Base-by-base conservation (phyloP, 35 echinoderm and acorn worm genomes). In the Chiridota heheva region DNA sequence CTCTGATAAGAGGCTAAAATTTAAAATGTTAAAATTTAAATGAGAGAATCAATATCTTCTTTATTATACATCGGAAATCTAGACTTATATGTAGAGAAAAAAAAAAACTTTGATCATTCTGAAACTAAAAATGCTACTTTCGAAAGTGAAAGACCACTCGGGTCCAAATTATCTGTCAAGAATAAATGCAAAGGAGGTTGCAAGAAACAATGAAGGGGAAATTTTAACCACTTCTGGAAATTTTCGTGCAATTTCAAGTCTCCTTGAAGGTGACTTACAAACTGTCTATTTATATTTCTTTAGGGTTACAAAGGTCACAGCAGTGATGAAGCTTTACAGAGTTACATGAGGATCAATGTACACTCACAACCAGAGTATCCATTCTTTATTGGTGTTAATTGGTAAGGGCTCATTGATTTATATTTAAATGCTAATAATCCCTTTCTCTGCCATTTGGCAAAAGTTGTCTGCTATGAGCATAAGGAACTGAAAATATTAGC, bases 301-400 rank as follows among this genome's bases (percentile, higher is more conserved):
- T 29, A 96, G 92, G 92, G 92, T 5, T 90, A 90, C 40, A 82
- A 70, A 80, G 70, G 84, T 44, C 92, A 96, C 62, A 58, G 65
- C 33, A 96, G 92, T 72, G 86, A 96, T 78, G 31, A 2, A 28
- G 94, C 88, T 18, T 61, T 97, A 10, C 79, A 56, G 2, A 83
- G 84, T 30, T 85, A 73, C 31, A 24, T 87, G 4, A 24, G 33
- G 28, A 45, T 91, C 25, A 60, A 85, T 48, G 84, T 78, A 58
- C 42, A 91, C 34, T 28, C 64, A 7, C 4, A 56, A 0, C 35
- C 60, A n/a, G 37, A 71, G 45, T n/a, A n/a, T n/a, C 76, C 76
- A 57, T 92, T 92, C 61, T 42, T 37, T 10, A 82, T 97, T 67
- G 89, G 66, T 49, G 82, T 97, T 5, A 97, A 97, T 45, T 97